Evolutionary conservation across 2,888 invertebrate species (phyloP).

Genomic region (Rhabditoides inermis): DNA sequence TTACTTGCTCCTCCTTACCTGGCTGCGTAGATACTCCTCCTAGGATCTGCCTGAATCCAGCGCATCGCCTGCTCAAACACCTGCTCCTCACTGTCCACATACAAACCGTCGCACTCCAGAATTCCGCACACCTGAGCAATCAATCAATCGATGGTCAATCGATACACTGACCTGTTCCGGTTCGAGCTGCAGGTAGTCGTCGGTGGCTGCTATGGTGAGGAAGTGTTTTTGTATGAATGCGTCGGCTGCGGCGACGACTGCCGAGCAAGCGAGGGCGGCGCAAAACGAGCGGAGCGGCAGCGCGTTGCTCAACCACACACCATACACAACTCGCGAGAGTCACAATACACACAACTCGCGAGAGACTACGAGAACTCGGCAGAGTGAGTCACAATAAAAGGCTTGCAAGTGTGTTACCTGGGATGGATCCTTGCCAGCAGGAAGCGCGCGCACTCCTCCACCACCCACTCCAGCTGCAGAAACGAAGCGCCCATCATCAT

Average conservation of each 20-base stretch:
- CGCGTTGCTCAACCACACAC: too few relatives aligned
- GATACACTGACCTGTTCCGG: conserved; percentile 11
- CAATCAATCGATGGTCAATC: conserved; percentile 52
- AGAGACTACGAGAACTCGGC: too few relatives aligned
- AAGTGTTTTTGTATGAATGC: conserved; percentile 66
- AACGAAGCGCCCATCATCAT: too few relatives aligned
- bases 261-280: too few relatives aligned
- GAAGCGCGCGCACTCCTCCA: conserved; percentile 75
- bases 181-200: conserved; percentile 64
- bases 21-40: conserved; percentile 55
- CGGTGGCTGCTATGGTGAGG: conserved; percentile 67
- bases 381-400: conserved; percentile 22
- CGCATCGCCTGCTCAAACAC: conserved; percentile 76
- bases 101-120: conserved; percentile 68
- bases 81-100: conserved; percentile 68
- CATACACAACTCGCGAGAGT: too few relatives aligned
- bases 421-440: conserved; percentile 59
- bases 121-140: conserved; percentile 57
- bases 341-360: too few relatives aligned
- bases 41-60: conserved; percentile 68
- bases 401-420: conserved; percentile 22
- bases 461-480: conserved; percentile 69
- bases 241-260: not conserved
- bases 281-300: too few relatives aligned
- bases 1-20: conserved; percentile 11